phyloP scores from a whole-genome alignment of 2,888 invertebrate genomes.

The Orthosia gracilis region DNA sequence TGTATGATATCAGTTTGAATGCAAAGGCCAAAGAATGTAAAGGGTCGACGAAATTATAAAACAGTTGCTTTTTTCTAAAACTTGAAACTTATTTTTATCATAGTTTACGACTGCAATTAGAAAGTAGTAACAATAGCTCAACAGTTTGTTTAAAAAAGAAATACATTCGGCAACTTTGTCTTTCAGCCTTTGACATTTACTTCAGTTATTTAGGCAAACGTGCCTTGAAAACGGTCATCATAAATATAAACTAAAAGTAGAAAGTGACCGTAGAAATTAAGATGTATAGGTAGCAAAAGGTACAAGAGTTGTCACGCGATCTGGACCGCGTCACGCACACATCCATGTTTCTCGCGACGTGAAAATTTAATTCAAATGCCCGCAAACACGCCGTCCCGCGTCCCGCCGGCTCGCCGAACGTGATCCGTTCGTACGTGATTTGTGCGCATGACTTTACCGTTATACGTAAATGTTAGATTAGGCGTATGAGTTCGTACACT shows the following conservation, averaged over 20 bases:
- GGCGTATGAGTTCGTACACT: neutral
- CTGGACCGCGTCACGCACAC: constrained; percentile 65
- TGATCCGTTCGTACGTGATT: constrained; percentile 75
- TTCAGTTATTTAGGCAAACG: constrained; percentile 52
- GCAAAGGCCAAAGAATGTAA: too few species aligned
- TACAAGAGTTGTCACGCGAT: constrained; percentile 60
- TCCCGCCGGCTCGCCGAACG: constrained; percentile 63
- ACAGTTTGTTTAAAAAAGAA: constrained; percentile 22
- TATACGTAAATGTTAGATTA: constrained; percentile 46
- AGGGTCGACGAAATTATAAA: neutral
- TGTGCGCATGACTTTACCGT: constrained; percentile 67
- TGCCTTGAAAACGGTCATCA: constrained; percentile 46
- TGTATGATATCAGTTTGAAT: too few species aligned
- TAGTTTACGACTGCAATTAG: constrained; percentile 20
- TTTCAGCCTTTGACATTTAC: constrained; percentile 40
- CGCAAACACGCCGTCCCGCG: constrained; percentile 65
- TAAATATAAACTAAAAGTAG: constrained; percentile 59
- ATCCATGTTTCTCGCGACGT: constrained; percentile 58
- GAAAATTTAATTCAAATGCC: constrained; percentile 76
- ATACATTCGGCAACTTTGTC: constrained; percentile 33
- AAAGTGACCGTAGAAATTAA: constrained; percentile 67
- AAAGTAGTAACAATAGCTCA: constrained; percentile 7
- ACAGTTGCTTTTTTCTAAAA: neutral
- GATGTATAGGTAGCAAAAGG: constrained; percentile 59
- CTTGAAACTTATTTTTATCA: constrained; percentile 19